phyloP scores from a whole-genome alignment of 1,140 invertebrate genomes.

The Argopecten irradians region DNA sequence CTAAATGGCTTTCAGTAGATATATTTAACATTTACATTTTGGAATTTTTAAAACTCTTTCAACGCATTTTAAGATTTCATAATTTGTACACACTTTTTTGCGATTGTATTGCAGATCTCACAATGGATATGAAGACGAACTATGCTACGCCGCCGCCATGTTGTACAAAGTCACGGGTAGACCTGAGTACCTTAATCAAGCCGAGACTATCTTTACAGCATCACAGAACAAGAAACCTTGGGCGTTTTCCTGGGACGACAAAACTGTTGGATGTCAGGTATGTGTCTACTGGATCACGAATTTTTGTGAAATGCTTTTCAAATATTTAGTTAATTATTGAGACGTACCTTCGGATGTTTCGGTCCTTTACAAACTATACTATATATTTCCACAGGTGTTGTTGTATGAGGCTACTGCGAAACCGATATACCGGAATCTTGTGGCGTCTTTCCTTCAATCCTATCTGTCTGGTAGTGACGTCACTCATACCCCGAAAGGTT shows the following conservation, averaged over 20 bases:
- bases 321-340: neutral
- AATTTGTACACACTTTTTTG: no score
- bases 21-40: no score
- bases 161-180: slow-evolving; percentile 81
- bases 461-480: slow-evolving; percentile 57
- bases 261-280: slow-evolving; percentile 51
- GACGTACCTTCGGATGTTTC: neutral
- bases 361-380: neutral
- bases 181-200: slow-evolving; percentile 79
- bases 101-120: neutral
- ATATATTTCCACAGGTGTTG: slow-evolving; percentile 75
- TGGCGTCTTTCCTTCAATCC: slow-evolving; percentile 49
- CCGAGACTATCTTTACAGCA: slow-evolving; percentile 63
- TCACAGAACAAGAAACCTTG: slow-evolving; percentile 29
- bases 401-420: slow-evolving; percentile 46
- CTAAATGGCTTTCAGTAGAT: no score
- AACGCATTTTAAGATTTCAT: no score
- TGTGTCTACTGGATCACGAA: neutral
- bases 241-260: slow-evolving; percentile 57
- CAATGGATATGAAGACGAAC: slow-evolving; percentile 81
- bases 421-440: slow-evolving; percentile 37
- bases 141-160: slow-evolving; percentile 82
- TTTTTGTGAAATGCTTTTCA: neutral
- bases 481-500: slow-evolving; percentile 64
- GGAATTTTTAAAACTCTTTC: no score